These are phyloP conservation scores for Phyllostomus hastatus DNA, from an alignment of 2,113 vertebrate species.

Conservation along the genomic window DNA sequence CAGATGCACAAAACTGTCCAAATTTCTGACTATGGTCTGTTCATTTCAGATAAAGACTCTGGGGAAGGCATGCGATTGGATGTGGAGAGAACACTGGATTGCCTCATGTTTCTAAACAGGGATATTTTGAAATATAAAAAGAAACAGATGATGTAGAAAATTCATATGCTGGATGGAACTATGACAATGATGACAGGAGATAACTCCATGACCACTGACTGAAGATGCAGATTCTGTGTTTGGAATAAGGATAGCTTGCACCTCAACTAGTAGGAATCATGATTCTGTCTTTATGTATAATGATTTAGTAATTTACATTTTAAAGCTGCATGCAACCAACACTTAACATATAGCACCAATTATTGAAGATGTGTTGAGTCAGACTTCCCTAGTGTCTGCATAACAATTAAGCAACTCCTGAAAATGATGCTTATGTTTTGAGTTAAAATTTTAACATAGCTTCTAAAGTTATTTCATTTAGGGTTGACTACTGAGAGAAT, in stretches of 20 bases:
- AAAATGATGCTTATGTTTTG: slow-evolving; percentile 13
- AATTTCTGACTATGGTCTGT: slow-evolving; percentile 90
- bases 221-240: neutral
- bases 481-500: neutral
- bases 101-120: slow-evolving; percentile 92
- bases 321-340: neutral
- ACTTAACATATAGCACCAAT: slow-evolving; percentile 48
- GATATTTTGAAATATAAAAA: slow-evolving; percentile 93
- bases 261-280: slow-evolving; percentile 20
- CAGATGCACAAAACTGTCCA: slow-evolving; percentile 87
- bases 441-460: slow-evolving; percentile 49
- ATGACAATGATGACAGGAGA: slow-evolving; percentile 93
- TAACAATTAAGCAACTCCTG: slow-evolving; percentile 46
- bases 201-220: slow-evolving; percentile 86
- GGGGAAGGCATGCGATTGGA: slow-evolving; percentile 93
- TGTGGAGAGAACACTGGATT: slow-evolving; percentile 89
- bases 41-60: slow-evolving; percentile 91
- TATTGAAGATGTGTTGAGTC: slow-evolving; percentile 45
- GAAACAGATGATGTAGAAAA: slow-evolving; percentile 91
- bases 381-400: slow-evolving; percentile 38
- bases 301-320: slow-evolving; percentile 39
- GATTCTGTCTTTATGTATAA: slow-evolving; percentile 10
- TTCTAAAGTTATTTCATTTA: slow-evolving; percentile 34
- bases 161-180: slow-evolving; percentile 89
- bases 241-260: neutral